Evolutionary conservation across 2,797 vertebrate genomes (phyloP).

Genomic region (Cottoperca gobio): DNA sequence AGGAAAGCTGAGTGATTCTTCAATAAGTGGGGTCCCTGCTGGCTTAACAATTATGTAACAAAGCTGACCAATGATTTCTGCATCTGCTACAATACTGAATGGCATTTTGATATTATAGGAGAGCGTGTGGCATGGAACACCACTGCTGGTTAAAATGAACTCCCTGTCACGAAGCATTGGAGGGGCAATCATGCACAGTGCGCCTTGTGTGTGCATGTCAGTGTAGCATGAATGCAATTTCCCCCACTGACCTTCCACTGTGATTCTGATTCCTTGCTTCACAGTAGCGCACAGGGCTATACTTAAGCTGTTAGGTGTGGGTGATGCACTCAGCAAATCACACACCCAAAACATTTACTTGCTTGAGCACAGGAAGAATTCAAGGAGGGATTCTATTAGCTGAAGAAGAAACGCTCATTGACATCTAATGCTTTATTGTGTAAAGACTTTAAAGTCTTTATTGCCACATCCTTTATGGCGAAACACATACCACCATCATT

Average conservation of each 20-base stretch:
- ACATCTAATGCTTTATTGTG: conserved; percentile 39
- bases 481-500: conserved; percentile 13
- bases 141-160: conserved; percentile 65
- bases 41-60: conserved; percentile 76
- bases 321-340: conserved; percentile 57
- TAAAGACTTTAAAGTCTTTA: too few relatives aligned
- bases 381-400: conserved; percentile 42
- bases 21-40: conserved; percentile 68
- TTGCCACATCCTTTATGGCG: conserved; percentile 26
- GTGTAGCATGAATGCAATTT: conserved; percentile 72
- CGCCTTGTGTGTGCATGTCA: conserved; percentile 61
- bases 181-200: conserved; percentile 66
- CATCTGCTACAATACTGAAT: conserved; percentile 62
- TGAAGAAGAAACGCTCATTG: conserved; percentile 41
- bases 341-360: conserved; percentile 40
- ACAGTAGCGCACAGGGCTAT: conserved; percentile 39
- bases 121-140: conserved; percentile 22
- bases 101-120: conserved; percentile 63
- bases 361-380: conserved; percentile 36
- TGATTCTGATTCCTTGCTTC: conserved; percentile 53
- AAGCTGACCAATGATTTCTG: conserved; percentile 75
- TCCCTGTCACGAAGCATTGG: conserved; percentile 58
- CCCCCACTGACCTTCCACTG: conserved; percentile 65
- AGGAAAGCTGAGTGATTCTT: conserved; percentile 67
- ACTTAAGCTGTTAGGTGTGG: conserved; percentile 69